phyloP scores from a whole-genome alignment of 2,888 invertebrate species.

The Leucophora obtusa region DNA sequence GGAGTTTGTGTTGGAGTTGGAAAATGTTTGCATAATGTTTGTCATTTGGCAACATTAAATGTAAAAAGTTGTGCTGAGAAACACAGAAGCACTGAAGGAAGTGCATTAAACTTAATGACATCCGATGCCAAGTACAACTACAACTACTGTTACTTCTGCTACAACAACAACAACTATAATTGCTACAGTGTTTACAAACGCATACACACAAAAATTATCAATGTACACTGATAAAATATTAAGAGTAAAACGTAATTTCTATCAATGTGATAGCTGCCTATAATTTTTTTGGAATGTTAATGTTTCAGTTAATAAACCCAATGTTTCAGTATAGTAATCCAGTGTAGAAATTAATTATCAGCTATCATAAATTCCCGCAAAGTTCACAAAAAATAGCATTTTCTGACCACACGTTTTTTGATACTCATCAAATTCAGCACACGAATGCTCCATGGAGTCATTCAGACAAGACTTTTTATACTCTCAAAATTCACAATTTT shows the following conservation, averaged over 20 bases:
- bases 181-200: constrained; percentile 42
- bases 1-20: constrained; percentile 56
- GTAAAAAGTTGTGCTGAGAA: constrained; percentile 58
- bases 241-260: background rate
- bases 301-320: no score
- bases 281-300: no score
- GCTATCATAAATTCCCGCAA: no score
- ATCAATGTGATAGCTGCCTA: no score
- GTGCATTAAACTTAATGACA: constrained; percentile 69
- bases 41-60: constrained; percentile 65
- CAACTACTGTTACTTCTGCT: constrained; percentile 36
- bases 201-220: background rate
- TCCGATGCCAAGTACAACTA: constrained; percentile 62
- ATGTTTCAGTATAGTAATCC: no score
- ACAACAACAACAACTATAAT: background rate
- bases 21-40: constrained; percentile 61
- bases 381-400: no score
- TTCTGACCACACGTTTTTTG: no score
- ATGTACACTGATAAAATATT: background rate
- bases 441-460: no score
- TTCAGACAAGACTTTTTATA: no score
- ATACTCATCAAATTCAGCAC: no score
- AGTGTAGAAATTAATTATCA: no score
- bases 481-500: no score
- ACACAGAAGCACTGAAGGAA: constrained; percentile 64